phyloP scores from a whole-genome alignment of 1,140 invertebrate species.

The Amyelois transitella region DNA sequence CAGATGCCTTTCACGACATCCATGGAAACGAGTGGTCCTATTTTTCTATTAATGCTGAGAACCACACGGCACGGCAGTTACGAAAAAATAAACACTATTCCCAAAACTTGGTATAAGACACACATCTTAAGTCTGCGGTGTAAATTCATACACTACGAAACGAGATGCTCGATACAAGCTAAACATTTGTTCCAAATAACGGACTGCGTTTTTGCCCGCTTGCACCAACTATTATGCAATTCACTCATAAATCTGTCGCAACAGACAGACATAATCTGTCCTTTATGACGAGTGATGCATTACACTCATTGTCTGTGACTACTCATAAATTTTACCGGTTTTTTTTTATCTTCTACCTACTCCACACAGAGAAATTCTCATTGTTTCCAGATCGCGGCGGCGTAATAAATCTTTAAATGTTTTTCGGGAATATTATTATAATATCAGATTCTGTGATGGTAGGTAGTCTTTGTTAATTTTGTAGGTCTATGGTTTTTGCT shows the following conservation, averaged over 20 bases:
- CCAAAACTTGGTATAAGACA: too few species aligned
- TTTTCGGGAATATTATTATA: background rate
- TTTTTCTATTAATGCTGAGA: too few species aligned
- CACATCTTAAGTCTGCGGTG: too few species aligned
- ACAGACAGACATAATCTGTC: constrained; percentile 53
- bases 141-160: too few species aligned
- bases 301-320: constrained; percentile 41
- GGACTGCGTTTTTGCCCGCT: constrained; percentile 1
- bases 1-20: too few species aligned
- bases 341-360: constrained; percentile 29
- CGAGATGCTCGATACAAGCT: too few species aligned
- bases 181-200: background rate
- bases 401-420: background rate
- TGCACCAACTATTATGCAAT: constrained; percentile 45
- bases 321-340: constrained; percentile 36
- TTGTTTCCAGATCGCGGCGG: background rate
- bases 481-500: background rate
- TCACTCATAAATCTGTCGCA: constrained; percentile 52
- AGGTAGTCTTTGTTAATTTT: too few species aligned
- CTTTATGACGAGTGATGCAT: constrained; percentile 66
- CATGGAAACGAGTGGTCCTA: too few species aligned
- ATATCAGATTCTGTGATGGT: background rate
- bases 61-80: too few species aligned
- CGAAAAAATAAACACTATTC: too few species aligned
- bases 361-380: constrained; percentile 9